Conservation (phyloP, 2,797 vertebrate genomes). For the Brachymystax lenok region DNA sequence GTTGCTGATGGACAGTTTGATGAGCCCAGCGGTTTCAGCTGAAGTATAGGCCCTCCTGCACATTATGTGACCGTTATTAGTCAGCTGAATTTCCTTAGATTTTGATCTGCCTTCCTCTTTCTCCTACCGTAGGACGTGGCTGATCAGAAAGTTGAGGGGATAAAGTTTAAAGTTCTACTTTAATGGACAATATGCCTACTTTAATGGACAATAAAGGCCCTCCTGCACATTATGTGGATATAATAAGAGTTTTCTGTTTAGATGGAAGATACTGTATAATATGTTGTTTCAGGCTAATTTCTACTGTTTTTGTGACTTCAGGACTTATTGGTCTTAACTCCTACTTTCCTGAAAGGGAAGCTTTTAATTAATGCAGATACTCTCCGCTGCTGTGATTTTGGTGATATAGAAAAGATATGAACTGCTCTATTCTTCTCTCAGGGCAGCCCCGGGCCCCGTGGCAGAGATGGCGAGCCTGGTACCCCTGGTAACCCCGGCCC, state of each 20-base stretch:
- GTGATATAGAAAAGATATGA: neutral
- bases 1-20: neutral
- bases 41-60: neutral
- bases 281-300: neutral
- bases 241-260: neutral
- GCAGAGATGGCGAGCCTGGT: conserved; percentile 83
- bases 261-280: neutral
- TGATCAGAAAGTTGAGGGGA: neutral
- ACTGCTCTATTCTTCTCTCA: conserved; percentile 35
- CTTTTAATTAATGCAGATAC: no score
- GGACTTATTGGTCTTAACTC: neutral
- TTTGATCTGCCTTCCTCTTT: neutral
- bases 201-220: no score
- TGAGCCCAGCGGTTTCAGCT: neutral
- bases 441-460: conserved; percentile 77
- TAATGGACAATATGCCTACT: no score
- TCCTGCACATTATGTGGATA: no score
- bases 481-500: conserved; percentile 81
- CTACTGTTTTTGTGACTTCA: neutral
- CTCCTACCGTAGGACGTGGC: neutral
- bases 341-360: no score
- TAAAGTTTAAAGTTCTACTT: no score
- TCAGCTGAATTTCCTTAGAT: neutral
- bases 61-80: neutral
- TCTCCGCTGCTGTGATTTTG: no score